phyloP scores from a whole-genome alignment of 2,888 invertebrate genomes.

The Nesidiocoris tenuis region DNA sequence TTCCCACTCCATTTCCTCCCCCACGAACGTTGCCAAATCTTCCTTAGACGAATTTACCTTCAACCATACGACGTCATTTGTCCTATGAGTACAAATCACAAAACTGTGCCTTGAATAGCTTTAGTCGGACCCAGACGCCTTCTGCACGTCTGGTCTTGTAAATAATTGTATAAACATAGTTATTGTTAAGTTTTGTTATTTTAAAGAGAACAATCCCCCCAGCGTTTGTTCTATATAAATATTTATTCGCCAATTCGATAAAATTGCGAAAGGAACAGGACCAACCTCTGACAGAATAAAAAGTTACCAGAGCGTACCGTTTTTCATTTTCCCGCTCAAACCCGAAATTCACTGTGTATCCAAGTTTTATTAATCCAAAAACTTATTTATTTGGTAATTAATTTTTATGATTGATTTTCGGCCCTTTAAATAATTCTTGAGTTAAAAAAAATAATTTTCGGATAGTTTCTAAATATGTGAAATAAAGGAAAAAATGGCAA shows the following conservation, averaged over 20 bases:
- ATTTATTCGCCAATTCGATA: background rate
- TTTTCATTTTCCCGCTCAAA: background rate
- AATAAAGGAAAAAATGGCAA: too few relatives aligned
- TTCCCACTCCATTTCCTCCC: background rate
- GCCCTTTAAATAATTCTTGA: too few relatives aligned
- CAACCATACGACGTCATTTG: slow-evolving; percentile 23
- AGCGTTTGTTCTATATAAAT: slow-evolving; percentile 20
- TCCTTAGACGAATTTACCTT: slow-evolving; percentile 14
- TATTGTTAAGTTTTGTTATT: slow-evolving; percentile 46
- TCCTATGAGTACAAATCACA: slow-evolving; percentile 48
- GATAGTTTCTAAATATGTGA: too few relatives aligned
- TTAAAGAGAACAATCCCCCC: slow-evolving; percentile 39
- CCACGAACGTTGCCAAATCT: slow-evolving; percentile 42
- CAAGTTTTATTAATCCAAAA: too few relatives aligned
- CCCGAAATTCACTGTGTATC: too few relatives aligned
- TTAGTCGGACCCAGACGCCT: slow-evolving; percentile 44
- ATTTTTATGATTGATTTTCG: too few relatives aligned
- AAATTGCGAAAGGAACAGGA: background rate
- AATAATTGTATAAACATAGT: slow-evolving; percentile 42
- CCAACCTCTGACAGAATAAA: background rate
- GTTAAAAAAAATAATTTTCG: too few relatives aligned
- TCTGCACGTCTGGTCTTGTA: slow-evolving; percentile 45
- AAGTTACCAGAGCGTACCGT: background rate
- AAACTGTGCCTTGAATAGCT: slow-evolving; percentile 48
- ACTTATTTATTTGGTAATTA: too few relatives aligned